Conservation (phyloP, 2,888 invertebrate genomes). For the Cancer borealis region DNA sequence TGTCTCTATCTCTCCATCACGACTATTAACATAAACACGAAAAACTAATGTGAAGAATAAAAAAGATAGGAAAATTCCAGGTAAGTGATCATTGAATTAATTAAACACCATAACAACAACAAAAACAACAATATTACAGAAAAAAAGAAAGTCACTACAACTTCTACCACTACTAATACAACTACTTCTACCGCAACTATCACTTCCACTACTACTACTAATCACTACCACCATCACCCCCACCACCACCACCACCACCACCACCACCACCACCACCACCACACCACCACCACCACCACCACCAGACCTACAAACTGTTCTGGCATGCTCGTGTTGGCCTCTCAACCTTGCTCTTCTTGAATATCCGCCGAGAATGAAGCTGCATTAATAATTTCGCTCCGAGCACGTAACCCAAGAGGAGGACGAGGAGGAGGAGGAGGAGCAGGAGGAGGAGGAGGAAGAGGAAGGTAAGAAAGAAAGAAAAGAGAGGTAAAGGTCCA, state of each 20-base stretch:
- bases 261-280: neutral
- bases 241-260: neutral
- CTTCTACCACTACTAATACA: no score
- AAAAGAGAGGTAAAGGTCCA: neutral
- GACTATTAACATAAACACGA: no score
- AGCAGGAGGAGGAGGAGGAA: constrained; percentile 15
- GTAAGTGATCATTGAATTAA: no score
- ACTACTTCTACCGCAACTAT: no score
- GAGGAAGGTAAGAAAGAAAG: constrained; percentile 27
- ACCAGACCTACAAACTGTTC: neutral
- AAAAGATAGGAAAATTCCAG: no score
- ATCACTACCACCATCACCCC: neutral
- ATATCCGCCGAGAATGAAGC: constrained; percentile 55
- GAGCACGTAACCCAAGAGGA: constrained; percentile 59
- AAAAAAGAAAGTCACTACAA: no score
- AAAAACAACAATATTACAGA: no score
- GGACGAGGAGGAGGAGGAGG: neutral
- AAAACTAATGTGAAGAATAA: no score
- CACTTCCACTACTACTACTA: no score
- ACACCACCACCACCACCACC: neutral
- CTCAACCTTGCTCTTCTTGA: constrained; percentile 51
- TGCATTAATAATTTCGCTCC: constrained; percentile 62
- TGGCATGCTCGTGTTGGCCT: neutral
- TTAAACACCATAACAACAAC: no score
- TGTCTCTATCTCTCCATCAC: no score